Evolutionary conservation across 2,113 vertebrate genomes (phyloP), one percentile per base, ranked within the genome.

Genomic region (Oophaga pumilio): DNA sequence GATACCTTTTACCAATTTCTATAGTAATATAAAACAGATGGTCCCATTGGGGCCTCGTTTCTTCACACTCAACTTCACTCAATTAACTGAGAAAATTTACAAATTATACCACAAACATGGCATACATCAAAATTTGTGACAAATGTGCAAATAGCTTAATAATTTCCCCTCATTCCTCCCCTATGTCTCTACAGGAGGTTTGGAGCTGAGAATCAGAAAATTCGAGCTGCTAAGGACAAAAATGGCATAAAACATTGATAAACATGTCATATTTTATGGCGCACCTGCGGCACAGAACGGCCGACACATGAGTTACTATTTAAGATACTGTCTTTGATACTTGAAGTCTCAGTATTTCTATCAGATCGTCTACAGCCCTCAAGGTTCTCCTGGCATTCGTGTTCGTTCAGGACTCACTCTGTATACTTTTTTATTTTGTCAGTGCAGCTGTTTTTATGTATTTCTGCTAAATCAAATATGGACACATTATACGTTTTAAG

Each of bases 341-440:
- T 77, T 8, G 33, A 24, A 26, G 22, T 15, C 15, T 2, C 22
- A 15, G 12, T 49, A 49, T 33, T 73, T 8, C 28, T 18, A 53
- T 74, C 22, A 57, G 20, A 49, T 20, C 33, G 69, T 49, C 4
- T 14, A 11, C 68, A 14, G 9, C 56, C 81, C 62, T 64, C 91
- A 92, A 90, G 87, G 90, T 59, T 90, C 84, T 68, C 4, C 83
- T 22, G 8, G 8, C 84, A 15, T 91, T 85, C 89, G 77, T 88
- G 56, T 0, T n/a, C 43, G 7, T 89, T 77, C 83, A 53, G 69
- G 82, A 76, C 89, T 90, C 90, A 90, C 93, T 90, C 91, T 91
- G 89, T 90, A 89, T 9, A 18, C 87, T 64, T 90, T 91, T 92
- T 69, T 60, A 91, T 89, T 77, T 56, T 90, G 24, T 81, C 89